A percentile compares a stretch with the other conserved stretches of the same genome.
phyloP scores from a whole-genome alignment of 2,888 invertebrate species.

The Elaeidobius kamerunicus region DNA sequence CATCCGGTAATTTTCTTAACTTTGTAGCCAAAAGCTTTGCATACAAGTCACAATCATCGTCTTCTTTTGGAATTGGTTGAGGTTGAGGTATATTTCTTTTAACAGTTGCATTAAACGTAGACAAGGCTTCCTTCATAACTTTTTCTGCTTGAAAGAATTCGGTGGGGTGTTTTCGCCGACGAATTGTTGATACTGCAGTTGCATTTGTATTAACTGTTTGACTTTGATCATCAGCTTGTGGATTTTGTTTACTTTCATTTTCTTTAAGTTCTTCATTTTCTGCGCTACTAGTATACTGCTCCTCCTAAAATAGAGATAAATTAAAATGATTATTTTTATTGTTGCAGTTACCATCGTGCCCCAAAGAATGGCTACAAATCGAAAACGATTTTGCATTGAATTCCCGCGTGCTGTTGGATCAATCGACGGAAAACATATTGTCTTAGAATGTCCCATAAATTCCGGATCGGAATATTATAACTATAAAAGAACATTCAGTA shows the following conservation, averaged over 20 bases:
- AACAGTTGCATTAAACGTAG: not conserved
- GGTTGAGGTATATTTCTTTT: conserved; percentile 1
- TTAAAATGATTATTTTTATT: not conserved
- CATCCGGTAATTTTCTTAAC: conserved; percentile 2
- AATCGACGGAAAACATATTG: conserved; percentile 43
- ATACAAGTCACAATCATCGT: conserved; percentile 3
- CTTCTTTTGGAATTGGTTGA: too few species aligned
- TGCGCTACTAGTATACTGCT: too few species aligned
- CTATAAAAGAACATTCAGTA: conserved; percentile 42
- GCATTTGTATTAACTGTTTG: too few species aligned
- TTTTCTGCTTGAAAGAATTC: conserved; percentile 1
- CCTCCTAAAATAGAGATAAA: too few species aligned
- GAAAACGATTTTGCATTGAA: conserved; percentile 12
- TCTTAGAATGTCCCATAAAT: conserved; percentile 38
- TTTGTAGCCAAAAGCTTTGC: not conserved
- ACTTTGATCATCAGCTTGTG: not conserved
- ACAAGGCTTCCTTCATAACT: conserved; percentile 1
- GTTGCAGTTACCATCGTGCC: not conserved
- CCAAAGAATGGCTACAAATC: conserved; percentile 8
- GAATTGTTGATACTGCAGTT: not conserved
- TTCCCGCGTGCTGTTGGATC: conserved; percentile 32
- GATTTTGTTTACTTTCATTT: not conserved
- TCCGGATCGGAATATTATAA: conserved; percentile 39
- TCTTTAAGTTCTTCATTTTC: conserved; percentile 4
- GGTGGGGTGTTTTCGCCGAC: not conserved